Evolutionary conservation across 1,140 invertebrate species (phyloP).

Genomic region (Arctopsyche grandis): DNA sequence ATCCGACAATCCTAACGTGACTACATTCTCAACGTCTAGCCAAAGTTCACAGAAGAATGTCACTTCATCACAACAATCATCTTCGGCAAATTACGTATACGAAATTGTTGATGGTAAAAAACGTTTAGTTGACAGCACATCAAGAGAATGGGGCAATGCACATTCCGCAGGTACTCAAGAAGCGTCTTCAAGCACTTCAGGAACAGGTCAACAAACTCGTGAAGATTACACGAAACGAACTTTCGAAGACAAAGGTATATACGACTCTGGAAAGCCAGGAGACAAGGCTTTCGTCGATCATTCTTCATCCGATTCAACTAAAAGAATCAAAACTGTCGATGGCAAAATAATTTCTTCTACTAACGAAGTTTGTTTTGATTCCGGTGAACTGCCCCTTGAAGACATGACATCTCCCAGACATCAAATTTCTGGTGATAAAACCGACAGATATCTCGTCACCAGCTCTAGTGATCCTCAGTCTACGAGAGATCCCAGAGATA

Average conservation of each 20-base stretch:
- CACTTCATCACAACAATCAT: constrained; percentile 65
- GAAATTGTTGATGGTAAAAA: constrained; percentile 72
- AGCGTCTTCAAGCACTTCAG: constrained; percentile 63
- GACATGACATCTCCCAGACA: constrained; percentile 14
- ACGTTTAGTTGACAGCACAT: constrained; percentile 67
- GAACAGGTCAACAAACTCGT: constrained; percentile 66
- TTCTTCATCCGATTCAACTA: constrained; percentile 52
- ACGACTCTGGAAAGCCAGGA: constrained; percentile 67
- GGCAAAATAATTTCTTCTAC: constrained; percentile 50
- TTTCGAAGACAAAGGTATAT: constrained; percentile 66
- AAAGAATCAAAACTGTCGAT: constrained; percentile 44
- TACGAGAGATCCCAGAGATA: neutral
- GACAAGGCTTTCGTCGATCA: constrained; percentile 53
- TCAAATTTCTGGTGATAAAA: neutral
- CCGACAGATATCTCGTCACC: neutral
- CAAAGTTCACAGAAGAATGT: constrained; percentile 62
- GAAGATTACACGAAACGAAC: constrained; percentile 64
- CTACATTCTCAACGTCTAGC: constrained; percentile 57
- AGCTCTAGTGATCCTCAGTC: neutral
- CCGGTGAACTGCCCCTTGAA: constrained; percentile 7
- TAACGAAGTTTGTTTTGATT: constrained; percentile 46
- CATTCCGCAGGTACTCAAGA: constrained; percentile 65
- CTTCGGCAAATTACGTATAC: constrained; percentile 68
- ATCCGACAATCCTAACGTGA: constrained; percentile 53
- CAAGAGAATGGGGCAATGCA: constrained; percentile 66